phyloP scores from a whole-genome alignment of 2,888 invertebrate genomes.

The Pristionchus entomophagus region DNA sequence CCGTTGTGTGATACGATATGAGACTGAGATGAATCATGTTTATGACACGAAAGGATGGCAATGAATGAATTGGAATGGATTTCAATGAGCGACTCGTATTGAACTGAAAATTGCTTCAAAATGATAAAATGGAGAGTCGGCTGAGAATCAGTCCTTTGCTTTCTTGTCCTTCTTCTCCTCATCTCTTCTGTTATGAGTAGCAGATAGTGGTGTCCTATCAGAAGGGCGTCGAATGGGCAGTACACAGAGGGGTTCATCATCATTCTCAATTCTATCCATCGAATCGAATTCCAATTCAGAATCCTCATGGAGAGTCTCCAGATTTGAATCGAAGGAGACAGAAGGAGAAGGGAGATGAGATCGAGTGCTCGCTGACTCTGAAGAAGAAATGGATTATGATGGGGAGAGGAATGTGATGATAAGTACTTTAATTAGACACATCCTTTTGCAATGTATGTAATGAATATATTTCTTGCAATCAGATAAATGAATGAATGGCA shows the following conservation, averaged over 20 bases:
- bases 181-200: conserved; percentile 3
- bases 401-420: too few species aligned
- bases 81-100: not conserved
- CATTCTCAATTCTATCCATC: conserved; percentile 5
- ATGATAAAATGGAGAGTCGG: not conserved
- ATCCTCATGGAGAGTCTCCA: conserved; percentile 38
- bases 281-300: not conserved
- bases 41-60: not conserved
- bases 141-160: not conserved
- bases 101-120: not conserved
- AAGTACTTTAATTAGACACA: too few species aligned
- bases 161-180: conserved; percentile 21
- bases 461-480: too few species aligned
- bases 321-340: conserved; percentile 28
- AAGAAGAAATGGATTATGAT: too few species aligned
- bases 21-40: not conserved
- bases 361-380: conserved; percentile 12
- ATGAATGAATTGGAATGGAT: not conserved
- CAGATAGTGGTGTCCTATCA: conserved; percentile 2
- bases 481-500: too few species aligned
- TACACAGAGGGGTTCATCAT: not conserved
- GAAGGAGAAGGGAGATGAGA: conserved; percentile 11
- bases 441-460: too few species aligned
- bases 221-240: not conserved
- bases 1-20: too few species aligned